These are phyloP conservation scores for Hyposoter didymator DNA, from an alignment of 2,888 invertebrate species.

Conservation along the genomic window DNA sequence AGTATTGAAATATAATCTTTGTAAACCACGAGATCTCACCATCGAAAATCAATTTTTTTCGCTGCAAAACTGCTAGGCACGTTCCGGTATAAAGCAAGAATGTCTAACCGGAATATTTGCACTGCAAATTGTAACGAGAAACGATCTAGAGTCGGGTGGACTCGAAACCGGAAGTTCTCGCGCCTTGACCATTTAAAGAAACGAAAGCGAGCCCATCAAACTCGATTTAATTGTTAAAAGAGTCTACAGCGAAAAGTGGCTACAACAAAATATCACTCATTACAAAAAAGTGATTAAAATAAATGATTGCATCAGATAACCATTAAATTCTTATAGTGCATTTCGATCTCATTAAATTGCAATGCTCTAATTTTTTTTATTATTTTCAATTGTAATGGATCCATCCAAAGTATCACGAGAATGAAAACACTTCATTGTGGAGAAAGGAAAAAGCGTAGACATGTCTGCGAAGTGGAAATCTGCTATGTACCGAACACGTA, in stretches of 20 bases:
- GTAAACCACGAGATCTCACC: background rate
- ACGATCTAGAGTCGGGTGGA: background rate
- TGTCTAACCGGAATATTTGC: slow-evolving; percentile 32
- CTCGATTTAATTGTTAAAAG: slow-evolving; percentile 27
- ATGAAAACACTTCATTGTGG: background rate
- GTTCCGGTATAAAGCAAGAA: slow-evolving; percentile 48
- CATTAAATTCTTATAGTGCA: background rate
- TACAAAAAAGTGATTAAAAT: background rate
- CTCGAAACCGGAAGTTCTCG: slow-evolving; percentile 53
- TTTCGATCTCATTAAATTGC: background rate
- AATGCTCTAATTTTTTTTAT: background rate
- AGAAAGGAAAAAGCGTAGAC: background rate
- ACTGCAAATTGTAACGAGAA: slow-evolving; percentile 28
- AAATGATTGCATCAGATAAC: background rate
- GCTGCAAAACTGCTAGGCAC: background rate
- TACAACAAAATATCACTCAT: background rate
- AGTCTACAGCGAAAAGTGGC: slow-evolving; percentile 20
- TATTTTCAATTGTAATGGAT: background rate
- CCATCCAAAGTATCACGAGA: background rate
- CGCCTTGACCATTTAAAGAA: slow-evolving; percentile 57
- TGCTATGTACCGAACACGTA: background rate
- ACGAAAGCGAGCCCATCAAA: slow-evolving; percentile 46
- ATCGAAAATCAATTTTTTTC: background rate
- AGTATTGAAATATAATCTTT: background rate
- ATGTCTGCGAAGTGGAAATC: background rate